Percentiles rank a stretch among this genome's conserved stretches.
Evolutionary conservation across 2,888 invertebrate species (phyloP).

Genomic region (Tholera decimalis): DNA sequence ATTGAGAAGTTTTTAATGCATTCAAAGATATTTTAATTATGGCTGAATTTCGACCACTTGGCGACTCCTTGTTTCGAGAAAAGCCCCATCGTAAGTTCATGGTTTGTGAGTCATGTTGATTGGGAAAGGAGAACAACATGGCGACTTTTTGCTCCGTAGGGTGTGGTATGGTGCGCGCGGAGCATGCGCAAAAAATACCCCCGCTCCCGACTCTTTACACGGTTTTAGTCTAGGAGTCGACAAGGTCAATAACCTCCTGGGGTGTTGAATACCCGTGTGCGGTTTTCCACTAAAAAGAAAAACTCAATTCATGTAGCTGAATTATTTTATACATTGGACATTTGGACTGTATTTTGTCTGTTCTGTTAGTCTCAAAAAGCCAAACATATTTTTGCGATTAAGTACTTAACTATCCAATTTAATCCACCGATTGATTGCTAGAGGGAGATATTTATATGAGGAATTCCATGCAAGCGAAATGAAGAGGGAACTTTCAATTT

Average conservation of each 20-base stretch:
- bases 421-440: neutral
- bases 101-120: slow-evolving; percentile 21
- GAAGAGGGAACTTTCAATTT: neutral
- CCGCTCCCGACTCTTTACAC: neutral
- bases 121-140: slow-evolving; percentile 22
- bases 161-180: slow-evolving; percentile 28
- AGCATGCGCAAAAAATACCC: slow-evolving; percentile 35
- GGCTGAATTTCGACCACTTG: too few species aligned
- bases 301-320: neutral
- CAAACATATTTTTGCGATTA: neutral
- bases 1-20: too few species aligned
- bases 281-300: slow-evolving; percentile 4
- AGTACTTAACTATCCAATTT: too few species aligned
- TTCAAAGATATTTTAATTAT: too few species aligned
- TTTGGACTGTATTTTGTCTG: neutral
- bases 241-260: slow-evolving; percentile 31
- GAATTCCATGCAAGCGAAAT: neutral
- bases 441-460: neutral
- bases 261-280: neutral
- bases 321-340: neutral
- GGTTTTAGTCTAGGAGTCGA: slow-evolving; percentile 4
- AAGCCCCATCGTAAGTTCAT: slow-evolving; percentile 11
- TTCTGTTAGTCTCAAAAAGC: neutral
- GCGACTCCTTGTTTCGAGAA: slow-evolving; percentile 12
- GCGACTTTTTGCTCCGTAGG: slow-evolving; percentile 26